Conservation (phyloP, 2,888 invertebrate genomes). For the Agrochola lota region DNA sequence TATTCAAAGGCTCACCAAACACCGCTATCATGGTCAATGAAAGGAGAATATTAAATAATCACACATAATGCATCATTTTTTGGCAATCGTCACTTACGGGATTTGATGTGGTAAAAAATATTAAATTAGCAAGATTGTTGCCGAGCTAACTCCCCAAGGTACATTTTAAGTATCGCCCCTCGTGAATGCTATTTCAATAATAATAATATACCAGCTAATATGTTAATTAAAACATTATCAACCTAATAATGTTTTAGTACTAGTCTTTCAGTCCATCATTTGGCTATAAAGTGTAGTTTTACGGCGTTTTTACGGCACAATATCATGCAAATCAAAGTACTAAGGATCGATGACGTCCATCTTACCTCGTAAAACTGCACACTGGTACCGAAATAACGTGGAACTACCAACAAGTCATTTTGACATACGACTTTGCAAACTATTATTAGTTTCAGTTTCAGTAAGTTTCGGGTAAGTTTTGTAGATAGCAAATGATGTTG, state of each 20-base stretch:
- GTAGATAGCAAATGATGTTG: neutral
- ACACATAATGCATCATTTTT: too few relatives aligned
- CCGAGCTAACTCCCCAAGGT: neutral
- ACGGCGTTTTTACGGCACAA: conserved; percentile 68
- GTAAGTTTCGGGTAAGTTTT: conserved; percentile 20
- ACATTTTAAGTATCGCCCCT: neutral
- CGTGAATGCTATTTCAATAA: neutral
- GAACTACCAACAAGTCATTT: conserved; percentile 33
- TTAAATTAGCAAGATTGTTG: too few relatives aligned
- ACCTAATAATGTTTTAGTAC: conserved; percentile 20
- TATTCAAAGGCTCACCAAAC: neutral
- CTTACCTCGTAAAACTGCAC: conserved; percentile 55
- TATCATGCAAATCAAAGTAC: conserved; percentile 67
- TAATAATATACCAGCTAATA: neutral
- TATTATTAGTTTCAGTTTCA: conserved; percentile 35
- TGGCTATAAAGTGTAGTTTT: conserved; percentile 51
- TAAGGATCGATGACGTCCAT: conserved; percentile 63
- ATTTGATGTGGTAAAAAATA: too few relatives aligned
- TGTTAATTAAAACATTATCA: conserved; percentile 11
- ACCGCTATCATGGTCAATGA: neutral
- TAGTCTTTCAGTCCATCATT: conserved; percentile 3
- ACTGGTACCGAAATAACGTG: conserved; percentile 31
- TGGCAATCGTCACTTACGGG: too few relatives aligned
- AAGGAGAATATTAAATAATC: neutral
- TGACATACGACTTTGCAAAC: conserved; percentile 42